Evolutionary conservation across 2,113 vertebrate species (phyloP), one percentile per base, ranked within the genome.

Genomic region (Aythya baeri): DNA sequence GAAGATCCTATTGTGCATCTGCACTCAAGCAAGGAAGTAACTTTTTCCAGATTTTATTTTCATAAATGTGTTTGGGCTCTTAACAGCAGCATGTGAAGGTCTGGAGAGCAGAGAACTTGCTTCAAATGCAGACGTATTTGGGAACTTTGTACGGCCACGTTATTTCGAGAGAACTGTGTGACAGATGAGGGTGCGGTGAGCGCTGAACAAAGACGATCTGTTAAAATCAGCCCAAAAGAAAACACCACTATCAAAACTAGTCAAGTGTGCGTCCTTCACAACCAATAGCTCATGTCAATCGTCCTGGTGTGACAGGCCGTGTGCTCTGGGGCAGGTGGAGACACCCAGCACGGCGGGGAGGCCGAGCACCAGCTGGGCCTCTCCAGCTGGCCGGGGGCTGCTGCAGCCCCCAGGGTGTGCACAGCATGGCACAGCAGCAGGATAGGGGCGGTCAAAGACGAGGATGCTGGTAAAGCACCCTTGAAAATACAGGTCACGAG

Each of bases 171-270:
- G 49, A 83, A 63, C 46, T 77, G 16, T 31, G 71, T 96, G 94
- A 95, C 75, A 86, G 94, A 96, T 83, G 91, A 78, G 72, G 34
- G 36, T 36, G 31, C 1, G 12, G 50, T 12, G 50, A 58, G 59
- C 3, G 75, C 84, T 94, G 93, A 96, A 91, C 85, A 96, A 94
- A 96, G 75, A 89, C 76, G 76, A 93, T 96, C 88, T 88, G 75
- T 95, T 94, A 83, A 63, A 93, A 91, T 93, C 94, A 94, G 85
- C 36, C 85, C 38, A 68, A 50, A 87, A 92, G 86, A 70, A 92
- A 96, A 94, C 13, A 66, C 72, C 22, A 20, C 85, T 29, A 88
- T 93, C 79, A 77, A 82, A 89, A 86, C 91, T 21, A 85, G 93
- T 74, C 89, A 94, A 85, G 84, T 89, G 87, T 86, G 87, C 0